Evolutionary conservation across 2,888 invertebrate genomes (phyloP), one percentile per base, ranked within the genome.

Genomic region (Rhagonycha lutea): DNA sequence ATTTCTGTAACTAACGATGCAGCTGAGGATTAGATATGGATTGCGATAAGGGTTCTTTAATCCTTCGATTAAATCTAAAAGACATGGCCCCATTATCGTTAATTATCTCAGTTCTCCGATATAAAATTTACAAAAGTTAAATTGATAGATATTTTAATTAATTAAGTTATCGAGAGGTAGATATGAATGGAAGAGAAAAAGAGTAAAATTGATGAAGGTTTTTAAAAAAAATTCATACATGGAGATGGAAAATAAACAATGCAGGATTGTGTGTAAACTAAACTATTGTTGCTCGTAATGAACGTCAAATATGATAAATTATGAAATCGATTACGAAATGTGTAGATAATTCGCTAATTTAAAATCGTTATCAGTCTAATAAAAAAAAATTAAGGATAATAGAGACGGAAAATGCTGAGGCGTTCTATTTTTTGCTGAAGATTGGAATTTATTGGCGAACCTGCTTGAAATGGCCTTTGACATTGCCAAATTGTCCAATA

Each of bases 21-120:
- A 81, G 81, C 80, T 77, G 72, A 72, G 82, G 83, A 83, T 83
- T 83, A 83, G 80, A 80, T 82, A 80, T 80, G 80, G 79, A 83
- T 83, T 83, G 80, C 80, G 83, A 83, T 83, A 83, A 83, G 83
- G 82, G 82, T 80, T 80, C 80, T 81, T 80, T 83, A 82, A 83
- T 79, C 79, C 81, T 79, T 72, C 72, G 77, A 80, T 74, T 81
- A 80, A 82, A 82, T 82, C 82, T 81, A 77, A 80, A 82, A 82
- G 81, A 81, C 81, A 79, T 77, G 81, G 74, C 70, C 75, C 77
- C 75, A 80, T 81, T 80, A 80, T 78, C 79, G 77, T 79, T 81
- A 79, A 81, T 81, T 81, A 81, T 80, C 80, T 80, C 75, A 78
- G 78, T 78, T 79, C 70, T 24, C 61, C 12, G 12, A 63, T 63